Evolutionary conservation across 2,113 vertebrate genomes (phyloP), one percentile per base, ranked within the genome.

Genomic region (Raja brachyura): DNA sequence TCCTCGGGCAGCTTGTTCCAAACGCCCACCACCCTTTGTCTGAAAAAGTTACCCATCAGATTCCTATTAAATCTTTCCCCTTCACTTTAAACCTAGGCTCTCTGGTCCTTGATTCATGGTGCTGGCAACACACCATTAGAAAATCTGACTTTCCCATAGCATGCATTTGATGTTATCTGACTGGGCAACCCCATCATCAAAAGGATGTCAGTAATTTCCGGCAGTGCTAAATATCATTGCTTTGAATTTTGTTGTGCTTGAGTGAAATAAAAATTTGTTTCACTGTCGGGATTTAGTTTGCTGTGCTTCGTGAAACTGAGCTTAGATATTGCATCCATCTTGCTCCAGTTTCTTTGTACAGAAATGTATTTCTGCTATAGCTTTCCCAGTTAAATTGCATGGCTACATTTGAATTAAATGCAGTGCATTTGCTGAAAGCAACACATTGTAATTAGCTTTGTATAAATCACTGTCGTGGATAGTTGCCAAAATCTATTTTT

Each of bases 401-500:
- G 39, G 59, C 83, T 31, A 56, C 11, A 3, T 1, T 88, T 18
- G 22, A 61, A 31, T 63, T 88, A 31, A 31, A 61, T 61, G 81
- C 31, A n/a, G 18, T 88, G 83, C 9, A 86, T n/a, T n/a, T 61
- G 83, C 83, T 86, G 83, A 66, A 31, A 59, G 83, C 28, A 88
- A 88, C 61, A 63, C 33, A 63, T 28, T 54, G 54, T 83, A 59
- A 59, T 83, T 59, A 56, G 59, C 28, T 88, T 31, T 39, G 61
- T n/a, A 31, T 18, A 13, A 88, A 88, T 63, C 63, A 63, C 48
- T 83, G 59, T 88, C 59, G 31, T 31, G 22, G 25, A 14, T 61
- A 63, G 56, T 86, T 59, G 70, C 70, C 70, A 73, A 73, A 73
- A 73, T 73, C 70, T 25, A 85, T 63, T 88, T 85, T 85, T 88